Evolutionary conservation across 2,888 invertebrate species (phyloP), one percentile per base, ranked within the genome.

Genomic region (Hofmannophila pseudospretella): DNA sequence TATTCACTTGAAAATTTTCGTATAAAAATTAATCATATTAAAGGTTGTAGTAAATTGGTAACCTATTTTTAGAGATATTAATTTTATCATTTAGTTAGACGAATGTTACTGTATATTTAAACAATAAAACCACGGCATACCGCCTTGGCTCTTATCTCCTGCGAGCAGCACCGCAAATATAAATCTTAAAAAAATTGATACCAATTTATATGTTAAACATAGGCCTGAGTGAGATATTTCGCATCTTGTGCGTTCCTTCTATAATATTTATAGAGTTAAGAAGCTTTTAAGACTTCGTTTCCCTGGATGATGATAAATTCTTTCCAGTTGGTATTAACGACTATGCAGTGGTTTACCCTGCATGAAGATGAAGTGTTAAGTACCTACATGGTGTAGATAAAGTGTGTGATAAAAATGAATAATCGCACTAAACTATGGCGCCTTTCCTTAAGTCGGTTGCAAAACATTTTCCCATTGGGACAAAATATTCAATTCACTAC

Each of bases 141-240:
- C 58, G 58, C 54, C 57, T 58, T 39, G 37, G 50, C 58, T 51
- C 75, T 78, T 78, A 79, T 79, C 80, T 69, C 49, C 45, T 20
- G 29, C 48, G 53, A 63, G 54, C 77, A 77, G 76, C 63, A 66
- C 56, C 68, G 62, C 66, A 73, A 73, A 76, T 74, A 74, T 75
- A 37, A 37, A 32, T 37, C 32, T 32, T n/a, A 51, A 67, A 78
- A 75, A 78, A 77, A 78, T 71, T 75, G 70, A 78, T 77, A 74
- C 69, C 76, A 79, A 79, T 81, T 80, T 81, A 80, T 81, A 81
- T 79, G 81, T 77, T 75, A 80, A 81, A 72, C 78, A 78, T 71
- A 66, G 67, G 58, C 54, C 61, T 63, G 68, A 77, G 67, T 74
- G 68, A 79, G 74, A 76, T 78, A 69, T 75, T 73, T 58, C 59